phyloP scores from a whole-genome alignment of 1,140 invertebrate genomes.

The Brachionus rubens region DNA sequence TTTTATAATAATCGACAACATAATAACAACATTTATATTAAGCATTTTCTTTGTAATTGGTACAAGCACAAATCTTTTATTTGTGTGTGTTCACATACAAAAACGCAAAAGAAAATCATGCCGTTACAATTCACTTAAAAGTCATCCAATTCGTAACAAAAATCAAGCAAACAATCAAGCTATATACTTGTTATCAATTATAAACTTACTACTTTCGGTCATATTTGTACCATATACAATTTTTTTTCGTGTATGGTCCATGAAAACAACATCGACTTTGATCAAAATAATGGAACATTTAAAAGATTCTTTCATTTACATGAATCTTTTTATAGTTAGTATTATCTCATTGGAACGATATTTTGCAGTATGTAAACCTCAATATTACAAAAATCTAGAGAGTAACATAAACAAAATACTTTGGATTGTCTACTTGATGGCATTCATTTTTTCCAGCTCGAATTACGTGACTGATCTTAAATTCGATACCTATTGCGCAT shows the following conservation, averaged over 20 bases:
- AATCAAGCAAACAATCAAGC: slow-evolving; percentile 29
- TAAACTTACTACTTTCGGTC: neutral
- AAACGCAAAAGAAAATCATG: neutral
- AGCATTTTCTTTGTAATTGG: slow-evolving; percentile 18
- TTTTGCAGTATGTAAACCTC: slow-evolving; percentile 39
- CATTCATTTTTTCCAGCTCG: neutral
- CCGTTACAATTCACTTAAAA: too few relatives aligned
- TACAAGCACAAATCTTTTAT: neutral
- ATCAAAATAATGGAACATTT: slow-evolving; percentile 35
- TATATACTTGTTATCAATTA: neutral
- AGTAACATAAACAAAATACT: slow-evolving; percentile 23
- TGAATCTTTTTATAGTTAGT: slow-evolving; percentile 23
- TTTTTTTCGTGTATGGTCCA: slow-evolving; percentile 20
- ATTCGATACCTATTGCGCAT: neutral
- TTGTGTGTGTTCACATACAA: neutral
- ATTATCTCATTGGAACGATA: slow-evolving; percentile 38
- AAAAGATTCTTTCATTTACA: slow-evolving; percentile 38
- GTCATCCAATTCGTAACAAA: neutral
- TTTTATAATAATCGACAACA: neutral
- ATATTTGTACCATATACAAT: slow-evolving; percentile 19
- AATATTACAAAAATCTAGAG: slow-evolving; percentile 14
- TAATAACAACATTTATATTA: slow-evolving; percentile 4
- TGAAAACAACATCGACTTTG: neutral
- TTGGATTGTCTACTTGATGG: neutral
- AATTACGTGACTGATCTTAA: slow-evolving; percentile 16